A percentile compares a stretch with the other conserved stretches of the same genome.
Conservation (phyloP, 2,888 invertebrate species). For the Cabera pusaria region DNA sequence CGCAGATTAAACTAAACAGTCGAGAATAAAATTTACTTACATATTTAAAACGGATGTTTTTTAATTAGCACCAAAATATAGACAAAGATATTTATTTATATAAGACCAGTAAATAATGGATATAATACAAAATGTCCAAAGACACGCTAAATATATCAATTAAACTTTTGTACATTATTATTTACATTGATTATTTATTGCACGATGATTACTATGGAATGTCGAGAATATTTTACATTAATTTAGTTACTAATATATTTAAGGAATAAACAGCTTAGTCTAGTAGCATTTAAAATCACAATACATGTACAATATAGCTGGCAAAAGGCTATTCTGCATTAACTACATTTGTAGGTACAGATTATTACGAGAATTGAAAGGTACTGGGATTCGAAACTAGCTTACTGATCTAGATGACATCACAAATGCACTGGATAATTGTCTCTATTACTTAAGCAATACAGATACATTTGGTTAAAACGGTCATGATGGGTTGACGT, state of each 20-base stretch:
- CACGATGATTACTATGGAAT: slow-evolving; percentile 75
- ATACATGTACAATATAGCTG: slow-evolving; percentile 1
- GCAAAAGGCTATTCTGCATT: slow-evolving; percentile 18
- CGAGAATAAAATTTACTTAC: slow-evolving; percentile 36
- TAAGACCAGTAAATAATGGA: slow-evolving; percentile 21
- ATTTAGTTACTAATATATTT: not conserved
- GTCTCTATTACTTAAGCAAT: slow-evolving; percentile 17
- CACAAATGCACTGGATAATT: slow-evolving; percentile 65
- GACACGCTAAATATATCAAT: slow-evolving; percentile 25
- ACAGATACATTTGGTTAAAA: slow-evolving; percentile 31
- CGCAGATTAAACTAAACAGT: slow-evolving; percentile 38
- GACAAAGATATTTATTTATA: slow-evolving; percentile 46
- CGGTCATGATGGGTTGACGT: slow-evolving; percentile 63
- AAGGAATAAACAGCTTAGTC: slow-evolving; percentile 4
- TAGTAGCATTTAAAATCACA: slow-evolving; percentile 19
- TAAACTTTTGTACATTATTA: slow-evolving; percentile 31
- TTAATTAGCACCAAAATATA: slow-evolving; percentile 71
- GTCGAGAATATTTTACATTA: slow-evolving; percentile 40
- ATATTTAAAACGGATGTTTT: slow-evolving; percentile 37
- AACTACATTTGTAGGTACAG: slow-evolving; percentile 8
- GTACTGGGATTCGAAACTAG: slow-evolving; percentile 51
- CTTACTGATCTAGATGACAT: slow-evolving; percentile 58
- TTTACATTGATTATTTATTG: slow-evolving; percentile 45
- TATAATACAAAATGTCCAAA: slow-evolving; percentile 30
- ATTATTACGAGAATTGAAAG: slow-evolving; percentile 48